phyloP scores from a whole-genome alignment of 2,888 invertebrate genomes.

The Augiades crinisus region DNA sequence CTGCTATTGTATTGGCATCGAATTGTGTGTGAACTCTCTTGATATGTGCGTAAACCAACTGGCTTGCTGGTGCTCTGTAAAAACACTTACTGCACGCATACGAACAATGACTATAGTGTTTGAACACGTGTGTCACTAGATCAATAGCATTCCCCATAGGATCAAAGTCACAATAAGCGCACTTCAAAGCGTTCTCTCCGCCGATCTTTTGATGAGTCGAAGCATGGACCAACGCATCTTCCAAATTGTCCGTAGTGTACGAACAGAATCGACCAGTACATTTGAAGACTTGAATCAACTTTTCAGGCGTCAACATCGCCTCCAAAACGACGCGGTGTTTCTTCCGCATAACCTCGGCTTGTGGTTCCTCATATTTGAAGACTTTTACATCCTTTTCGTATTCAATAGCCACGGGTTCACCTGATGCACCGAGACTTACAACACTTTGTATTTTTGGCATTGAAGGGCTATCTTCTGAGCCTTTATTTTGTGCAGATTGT shows the following conservation, averaged over 20 bases:
- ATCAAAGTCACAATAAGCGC: constrained; percentile 80
- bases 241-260: constrained; percentile 58
- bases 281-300: constrained; percentile 67
- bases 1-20: constrained; percentile 37
- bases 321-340: constrained; percentile 67
- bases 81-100: constrained; percentile 85
- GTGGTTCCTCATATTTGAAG: constrained; percentile 56
- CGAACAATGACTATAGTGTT: constrained; percentile 81
- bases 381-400: constrained; percentile 36
- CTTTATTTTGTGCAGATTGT: too few species aligned
- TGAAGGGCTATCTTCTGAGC: constrained; percentile 33
- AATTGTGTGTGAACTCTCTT: constrained; percentile 47
- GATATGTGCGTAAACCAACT: constrained; percentile 83
- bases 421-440: constrained; percentile 66
- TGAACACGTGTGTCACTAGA: constrained; percentile 82
- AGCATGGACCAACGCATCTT: constrained; percentile 60
- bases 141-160: constrained; percentile 53
- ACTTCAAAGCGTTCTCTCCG: constrained; percentile 71
- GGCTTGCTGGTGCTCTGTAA: constrained; percentile 82
- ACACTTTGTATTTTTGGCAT: constrained; percentile 77
- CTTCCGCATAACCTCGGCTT: constrained; percentile 54
- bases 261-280: constrained; percentile 70
- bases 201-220: constrained; percentile 58
- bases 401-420: constrained; percentile 33
- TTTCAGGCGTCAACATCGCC: constrained; percentile 69